Evolutionary conservation across 2,113 vertebrate species (phyloP).

Genomic region (Spea multiplicata): DNA sequence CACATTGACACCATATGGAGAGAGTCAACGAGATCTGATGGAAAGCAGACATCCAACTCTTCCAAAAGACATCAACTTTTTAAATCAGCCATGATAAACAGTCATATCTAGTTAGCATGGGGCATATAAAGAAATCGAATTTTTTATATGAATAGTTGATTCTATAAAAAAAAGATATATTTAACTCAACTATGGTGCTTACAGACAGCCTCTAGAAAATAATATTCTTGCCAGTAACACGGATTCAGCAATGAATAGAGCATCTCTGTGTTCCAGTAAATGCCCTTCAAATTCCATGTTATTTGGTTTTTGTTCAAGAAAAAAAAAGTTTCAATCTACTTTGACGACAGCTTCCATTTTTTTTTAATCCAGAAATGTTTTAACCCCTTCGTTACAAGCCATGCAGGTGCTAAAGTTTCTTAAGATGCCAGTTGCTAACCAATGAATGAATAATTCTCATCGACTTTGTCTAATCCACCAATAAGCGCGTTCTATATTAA

Average conservation of each 20-base stretch:
- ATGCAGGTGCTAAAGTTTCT: background rate
- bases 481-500: slow-evolving; percentile 60
- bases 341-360: too few relatives aligned
- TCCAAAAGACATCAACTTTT: slow-evolving; percentile 62
- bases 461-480: slow-evolving; percentile 36
- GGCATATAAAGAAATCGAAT: slow-evolving; percentile 59
- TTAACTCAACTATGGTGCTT: slow-evolving; percentile 66
- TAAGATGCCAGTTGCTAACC: background rate
- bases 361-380: too few relatives aligned
- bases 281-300: background rate
- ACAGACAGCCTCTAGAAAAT: slow-evolving; percentile 65
- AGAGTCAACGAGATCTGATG: slow-evolving; percentile 64
- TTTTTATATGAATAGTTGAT: slow-evolving; percentile 55
- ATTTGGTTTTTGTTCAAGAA: background rate
- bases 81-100: slow-evolving; percentile 63
- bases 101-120: slow-evolving; percentile 63
- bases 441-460: slow-evolving; percentile 16
- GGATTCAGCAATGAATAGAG: too few relatives aligned
- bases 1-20: slow-evolving; percentile 71
- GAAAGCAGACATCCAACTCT: slow-evolving; percentile 63
- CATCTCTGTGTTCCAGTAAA: too few relatives aligned
- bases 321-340: too few relatives aligned
- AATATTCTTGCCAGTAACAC: slow-evolving; percentile 52
- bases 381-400: background rate
- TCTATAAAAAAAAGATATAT: slow-evolving; percentile 53